A percentile compares a stretch with the other conserved stretches of the same genome.
These are phyloP conservation scores for Porphyrio hochstetteri DNA, from an alignment of 2,113 vertebrate genomes.

Conservation along the genomic window DNA sequence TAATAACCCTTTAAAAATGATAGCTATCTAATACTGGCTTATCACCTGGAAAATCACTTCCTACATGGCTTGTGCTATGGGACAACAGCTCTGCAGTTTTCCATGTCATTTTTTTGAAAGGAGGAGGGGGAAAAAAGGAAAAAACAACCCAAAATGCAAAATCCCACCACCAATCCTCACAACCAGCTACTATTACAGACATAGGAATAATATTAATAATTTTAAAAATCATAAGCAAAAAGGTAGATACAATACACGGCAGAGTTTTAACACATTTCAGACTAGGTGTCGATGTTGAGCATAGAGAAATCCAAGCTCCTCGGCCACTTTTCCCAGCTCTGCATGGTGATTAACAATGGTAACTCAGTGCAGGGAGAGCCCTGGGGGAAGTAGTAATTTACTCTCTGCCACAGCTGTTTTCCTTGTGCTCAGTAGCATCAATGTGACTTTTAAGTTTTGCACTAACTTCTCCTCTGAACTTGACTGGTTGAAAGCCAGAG, in stretches of 20 bases:
- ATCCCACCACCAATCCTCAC: not conserved
- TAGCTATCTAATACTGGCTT: not conserved
- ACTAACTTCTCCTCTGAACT: not conserved
- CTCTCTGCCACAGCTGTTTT: not conserved
- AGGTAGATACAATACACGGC: not conserved
- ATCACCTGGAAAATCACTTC: slow-evolving; percentile 39
- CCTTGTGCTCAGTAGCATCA: not conserved
- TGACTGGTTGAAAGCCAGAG: not conserved
- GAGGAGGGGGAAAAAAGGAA: not conserved
- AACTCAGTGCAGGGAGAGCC: not conserved
- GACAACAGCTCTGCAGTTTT: not conserved
- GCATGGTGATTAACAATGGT: not conserved
- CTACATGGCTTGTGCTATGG: not conserved
- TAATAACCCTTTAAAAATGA: not conserved
- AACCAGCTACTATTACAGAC: not conserved
- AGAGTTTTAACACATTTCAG: not conserved
- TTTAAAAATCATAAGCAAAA: not conserved
- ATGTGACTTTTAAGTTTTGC: not conserved
- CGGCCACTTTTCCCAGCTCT: not conserved
- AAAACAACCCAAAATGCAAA: not conserved
- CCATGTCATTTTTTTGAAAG: not conserved
- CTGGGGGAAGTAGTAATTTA: not conserved
- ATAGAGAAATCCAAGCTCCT: not conserved
- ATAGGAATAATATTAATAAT: not conserved
- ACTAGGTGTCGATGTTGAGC: not conserved